Percentiles rank a stretch among this genome's conserved stretches.
These are phyloP conservation scores for Vesta saturnalis DNA, from an alignment of 2,888 invertebrate species.

Conservation along the genomic window DNA sequence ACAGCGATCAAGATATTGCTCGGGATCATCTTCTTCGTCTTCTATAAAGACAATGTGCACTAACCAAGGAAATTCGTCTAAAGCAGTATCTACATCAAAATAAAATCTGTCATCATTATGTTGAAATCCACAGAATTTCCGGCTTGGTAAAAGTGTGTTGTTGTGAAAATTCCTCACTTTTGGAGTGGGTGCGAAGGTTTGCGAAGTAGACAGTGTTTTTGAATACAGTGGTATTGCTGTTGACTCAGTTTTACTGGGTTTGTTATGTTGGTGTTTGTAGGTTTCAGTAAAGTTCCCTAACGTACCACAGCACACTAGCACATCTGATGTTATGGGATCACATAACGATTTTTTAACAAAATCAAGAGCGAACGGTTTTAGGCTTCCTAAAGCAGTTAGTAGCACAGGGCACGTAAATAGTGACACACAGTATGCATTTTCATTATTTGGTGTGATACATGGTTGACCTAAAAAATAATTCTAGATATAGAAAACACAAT, in stretches of 20 bases:
- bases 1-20: slow-evolving; percentile 14
- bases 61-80: slow-evolving; percentile 15
- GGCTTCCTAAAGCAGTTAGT: neutral
- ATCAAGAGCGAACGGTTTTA: slow-evolving; percentile 1
- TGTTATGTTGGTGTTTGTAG: too few relatives aligned
- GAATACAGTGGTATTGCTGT: too few relatives aligned
- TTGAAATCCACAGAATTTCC: slow-evolving; percentile 8
- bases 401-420: slow-evolving; percentile 12
- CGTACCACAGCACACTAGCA: slow-evolving; percentile 7
- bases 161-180: neutral
- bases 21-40: slow-evolving; percentile 13
- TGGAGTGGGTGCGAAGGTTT: neutral
- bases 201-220: neutral
- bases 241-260: too few relatives aligned
- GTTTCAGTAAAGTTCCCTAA: slow-evolving; percentile 3
- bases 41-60: slow-evolving; percentile 9
- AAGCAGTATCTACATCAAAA: neutral
- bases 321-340: neutral
- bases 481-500: too few relatives aligned
- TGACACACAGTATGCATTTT: neutral
- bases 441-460: slow-evolving; percentile 10
- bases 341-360: slow-evolving; percentile 13
- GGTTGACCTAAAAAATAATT: slow-evolving; percentile 23
- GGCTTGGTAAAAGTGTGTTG: neutral
- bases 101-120: slow-evolving; percentile 1